A percentile compares a stretch with the other conserved stretches of the same genome.
These are phyloP conservation scores for Tragopan temminckii DNA, from an alignment of 2,797 vertebrate species.

Conservation along the genomic window DNA sequence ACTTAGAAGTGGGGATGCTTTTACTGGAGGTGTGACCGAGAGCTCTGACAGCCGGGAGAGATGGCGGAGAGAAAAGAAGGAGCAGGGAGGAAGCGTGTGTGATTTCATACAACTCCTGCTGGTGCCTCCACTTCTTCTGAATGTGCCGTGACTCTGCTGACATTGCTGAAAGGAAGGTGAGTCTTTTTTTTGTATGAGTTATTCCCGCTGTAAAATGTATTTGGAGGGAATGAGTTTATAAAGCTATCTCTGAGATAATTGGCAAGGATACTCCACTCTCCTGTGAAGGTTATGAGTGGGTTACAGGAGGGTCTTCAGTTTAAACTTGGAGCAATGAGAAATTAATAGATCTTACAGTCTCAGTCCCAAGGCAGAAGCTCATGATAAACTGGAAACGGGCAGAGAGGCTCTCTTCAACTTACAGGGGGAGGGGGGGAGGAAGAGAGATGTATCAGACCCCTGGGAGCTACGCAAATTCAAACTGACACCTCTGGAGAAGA, in stretches of 20 bases:
- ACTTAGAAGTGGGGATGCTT: conserved; percentile 16
- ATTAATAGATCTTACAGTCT: conserved; percentile 67
- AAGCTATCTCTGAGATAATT: conserved; percentile 73
- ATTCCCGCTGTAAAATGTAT: conserved; percentile 61
- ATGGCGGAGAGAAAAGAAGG: not conserved
- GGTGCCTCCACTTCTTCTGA: conserved; percentile 33
- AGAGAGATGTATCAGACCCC: not conserved
- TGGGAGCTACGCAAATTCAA: not conserved
- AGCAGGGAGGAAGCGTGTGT: not conserved
- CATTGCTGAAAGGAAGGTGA: conserved; percentile 80
- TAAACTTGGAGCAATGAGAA: conserved; percentile 63
- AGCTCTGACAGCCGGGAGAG: conserved; percentile 17
- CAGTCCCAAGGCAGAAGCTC: conserved; percentile 59
- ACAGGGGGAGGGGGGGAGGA: fast-evolving
- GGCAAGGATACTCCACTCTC: conserved; percentile 65
- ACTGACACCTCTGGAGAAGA: not conserved
- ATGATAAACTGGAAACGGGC: conserved; percentile 52
- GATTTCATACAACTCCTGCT: not conserved
- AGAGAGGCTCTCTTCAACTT: conserved; percentile 9
- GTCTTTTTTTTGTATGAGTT: conserved; percentile 62
- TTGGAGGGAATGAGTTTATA: conserved; percentile 73
- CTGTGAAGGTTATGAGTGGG: conserved; percentile 72
- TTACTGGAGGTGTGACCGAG: not conserved
- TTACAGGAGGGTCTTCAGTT: conserved; percentile 64
- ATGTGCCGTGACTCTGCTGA: conserved; percentile 52